phyloP scores from a whole-genome alignment of 1,140 invertebrate species.

The Galleria mellonella region DNA sequence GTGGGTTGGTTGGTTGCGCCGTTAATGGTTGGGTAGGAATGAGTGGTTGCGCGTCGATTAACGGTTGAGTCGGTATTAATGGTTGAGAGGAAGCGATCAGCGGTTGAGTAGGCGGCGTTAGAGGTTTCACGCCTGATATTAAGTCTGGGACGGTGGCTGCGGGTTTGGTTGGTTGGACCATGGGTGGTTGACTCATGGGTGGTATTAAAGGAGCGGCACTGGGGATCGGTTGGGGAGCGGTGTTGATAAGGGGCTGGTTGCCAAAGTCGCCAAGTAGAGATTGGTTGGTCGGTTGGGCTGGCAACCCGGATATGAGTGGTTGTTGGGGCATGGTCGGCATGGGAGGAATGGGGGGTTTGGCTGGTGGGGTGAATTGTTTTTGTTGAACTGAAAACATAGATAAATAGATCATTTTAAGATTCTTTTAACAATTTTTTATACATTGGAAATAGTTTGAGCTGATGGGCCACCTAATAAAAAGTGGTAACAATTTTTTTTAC shows the following conservation, averaged over 20 bases:
- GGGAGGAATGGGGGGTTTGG: slow-evolving; percentile 50
- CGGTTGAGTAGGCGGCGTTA: slow-evolving; percentile 22
- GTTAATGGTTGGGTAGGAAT: slow-evolving; percentile 22
- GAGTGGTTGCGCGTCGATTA: slow-evolving; percentile 17
- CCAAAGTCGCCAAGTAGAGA: slow-evolving; percentile 33
- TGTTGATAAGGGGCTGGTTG: slow-evolving; percentile 14
- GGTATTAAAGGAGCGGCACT: slow-evolving; percentile 14
- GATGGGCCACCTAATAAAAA: too few relatives aligned
- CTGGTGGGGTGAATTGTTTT: slow-evolving; percentile 41
- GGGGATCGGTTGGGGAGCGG: slow-evolving; percentile 6
- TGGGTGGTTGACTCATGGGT: slow-evolving; percentile 21
- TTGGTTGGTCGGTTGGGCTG: slow-evolving; percentile 18
- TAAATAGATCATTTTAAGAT: neutral
- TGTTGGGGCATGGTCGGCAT: slow-evolving; percentile 42
- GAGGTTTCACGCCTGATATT: slow-evolving; percentile 56
- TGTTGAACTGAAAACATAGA: slow-evolving; percentile 26
- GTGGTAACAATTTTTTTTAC: too few relatives aligned
- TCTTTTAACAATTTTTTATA: slow-evolving; percentile 5
- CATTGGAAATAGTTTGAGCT: too few relatives aligned
- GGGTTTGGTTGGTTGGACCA: slow-evolving; percentile 34
- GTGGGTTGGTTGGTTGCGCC: slow-evolving; percentile 5
- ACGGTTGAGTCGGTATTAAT: slow-evolving; percentile 29
- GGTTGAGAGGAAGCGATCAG: slow-evolving; percentile 12
- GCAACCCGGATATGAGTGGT: slow-evolving; percentile 32
- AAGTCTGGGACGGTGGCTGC: slow-evolving; percentile 40